Evolutionary conservation across 2,113 vertebrate genomes (phyloP).

Genomic region (Origma solitaria): DNA sequence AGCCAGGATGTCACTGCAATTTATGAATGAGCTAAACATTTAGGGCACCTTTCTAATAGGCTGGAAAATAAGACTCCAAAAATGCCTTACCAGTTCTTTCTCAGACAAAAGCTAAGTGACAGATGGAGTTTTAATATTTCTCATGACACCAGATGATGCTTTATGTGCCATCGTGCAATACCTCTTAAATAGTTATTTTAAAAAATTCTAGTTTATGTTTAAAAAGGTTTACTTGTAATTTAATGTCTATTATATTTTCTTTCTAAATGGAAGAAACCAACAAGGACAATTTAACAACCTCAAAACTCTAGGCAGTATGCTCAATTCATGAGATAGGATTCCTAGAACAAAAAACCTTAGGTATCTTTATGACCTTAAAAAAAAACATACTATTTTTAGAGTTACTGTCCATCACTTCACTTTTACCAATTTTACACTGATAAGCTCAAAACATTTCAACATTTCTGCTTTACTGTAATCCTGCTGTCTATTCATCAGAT

Average conservation of each 20-base stretch:
- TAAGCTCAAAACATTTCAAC: background rate
- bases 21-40: conserved; percentile 20
- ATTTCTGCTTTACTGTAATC: background rate
- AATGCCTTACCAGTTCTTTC: background rate
- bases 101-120: background rate
- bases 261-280: background rate
- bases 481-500: background rate
- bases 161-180: background rate
- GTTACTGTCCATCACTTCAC: background rate
- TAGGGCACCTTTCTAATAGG: background rate
- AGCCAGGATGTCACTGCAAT: background rate
- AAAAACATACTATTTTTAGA: background rate
- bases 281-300: background rate
- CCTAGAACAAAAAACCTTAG: background rate
- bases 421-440: background rate
- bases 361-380: background rate
- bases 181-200: background rate
- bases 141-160: background rate
- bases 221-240: background rate
- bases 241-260: background rate
- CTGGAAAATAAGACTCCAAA: background rate
- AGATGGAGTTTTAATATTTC: conserved; percentile 30
- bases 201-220: background rate
- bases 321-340: background rate
- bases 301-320: background rate